Conservation (phyloP, 2,888 invertebrate genomes). For the Ischnura elegans region DNA sequence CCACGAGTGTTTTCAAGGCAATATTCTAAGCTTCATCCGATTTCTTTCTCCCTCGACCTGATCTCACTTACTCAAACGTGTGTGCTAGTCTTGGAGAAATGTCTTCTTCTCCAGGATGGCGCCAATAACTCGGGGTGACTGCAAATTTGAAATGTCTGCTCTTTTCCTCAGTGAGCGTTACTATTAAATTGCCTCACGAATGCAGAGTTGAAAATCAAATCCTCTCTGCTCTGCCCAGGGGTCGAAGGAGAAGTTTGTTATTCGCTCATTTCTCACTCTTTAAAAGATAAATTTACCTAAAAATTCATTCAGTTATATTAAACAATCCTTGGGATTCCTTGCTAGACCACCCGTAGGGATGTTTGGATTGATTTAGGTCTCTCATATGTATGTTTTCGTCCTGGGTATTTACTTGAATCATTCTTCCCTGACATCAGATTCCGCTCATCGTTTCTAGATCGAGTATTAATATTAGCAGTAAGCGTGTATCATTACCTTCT, state of each 20-base stretch:
- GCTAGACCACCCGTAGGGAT: no score
- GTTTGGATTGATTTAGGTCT: no score
- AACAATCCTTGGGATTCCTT: no score
- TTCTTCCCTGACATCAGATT: no score
- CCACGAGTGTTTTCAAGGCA: neutral
- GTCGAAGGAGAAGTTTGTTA: neutral
- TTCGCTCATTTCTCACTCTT: neutral
- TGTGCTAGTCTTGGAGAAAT: neutral
- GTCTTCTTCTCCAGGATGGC: neutral
- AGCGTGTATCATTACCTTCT: no score
- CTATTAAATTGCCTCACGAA: neutral
- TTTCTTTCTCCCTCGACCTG: neutral
- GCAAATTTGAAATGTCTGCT: neutral
- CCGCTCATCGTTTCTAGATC: no score
- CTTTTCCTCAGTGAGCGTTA: neutral
- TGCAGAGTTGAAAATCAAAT: neutral
- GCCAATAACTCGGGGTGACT: neutral
- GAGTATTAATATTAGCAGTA: no score
- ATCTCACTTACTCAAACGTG: neutral
- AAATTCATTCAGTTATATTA: no score
- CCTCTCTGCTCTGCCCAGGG: neutral
- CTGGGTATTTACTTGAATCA: no score
- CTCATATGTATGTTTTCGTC: no score
- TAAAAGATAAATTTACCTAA: no score
- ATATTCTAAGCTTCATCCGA: neutral